Conservation (phyloP, 2,797 vertebrate species). For the Coranthus polyacanthus region DNA sequence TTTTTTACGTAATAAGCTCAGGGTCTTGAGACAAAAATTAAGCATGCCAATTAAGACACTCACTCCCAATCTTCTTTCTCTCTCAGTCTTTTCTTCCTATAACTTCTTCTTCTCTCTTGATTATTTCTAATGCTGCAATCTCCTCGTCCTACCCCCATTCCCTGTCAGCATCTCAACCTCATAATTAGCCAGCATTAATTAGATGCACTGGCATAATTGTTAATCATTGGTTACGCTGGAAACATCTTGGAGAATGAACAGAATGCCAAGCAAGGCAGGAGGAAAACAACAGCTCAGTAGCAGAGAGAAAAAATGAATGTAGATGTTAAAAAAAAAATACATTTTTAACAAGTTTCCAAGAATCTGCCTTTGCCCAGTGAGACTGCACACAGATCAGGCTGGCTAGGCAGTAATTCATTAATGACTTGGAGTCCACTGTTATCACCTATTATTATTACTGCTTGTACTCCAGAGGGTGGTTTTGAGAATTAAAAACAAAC, state of each 20-base stretch:
- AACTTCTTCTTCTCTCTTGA: constrained; percentile 65
- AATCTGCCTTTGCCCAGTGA: constrained; percentile 18
- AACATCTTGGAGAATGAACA: constrained; percentile 81
- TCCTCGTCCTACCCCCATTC: constrained; percentile 51
- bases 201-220: constrained; percentile 87
- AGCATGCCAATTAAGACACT: constrained; percentile 77
- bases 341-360: constrained; percentile 47
- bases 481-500: constrained; percentile 51
- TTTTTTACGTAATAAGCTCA: constrained; percentile 71
- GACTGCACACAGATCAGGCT: constrained; percentile 36
- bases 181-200: constrained; percentile 86
- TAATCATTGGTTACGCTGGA: constrained; percentile 86
- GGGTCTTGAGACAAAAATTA: constrained; percentile 67
- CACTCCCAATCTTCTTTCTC: constrained; percentile 62
- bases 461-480: constrained; percentile 33
- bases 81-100: constrained; percentile 38
- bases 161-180: constrained; percentile 83
- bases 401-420: constrained; percentile 59
- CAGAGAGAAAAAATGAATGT: constrained; percentile 23
- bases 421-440: constrained; percentile 45
- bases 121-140: constrained; percentile 77
- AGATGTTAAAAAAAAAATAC: constrained; percentile 41
- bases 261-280: constrained; percentile 80
- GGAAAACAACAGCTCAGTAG: constrained; percentile 56
- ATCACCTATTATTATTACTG: constrained; percentile 62